Evolutionary conservation across 2,113 vertebrate genomes (phyloP).

Genomic region (Catharus fuscescens): DNA sequence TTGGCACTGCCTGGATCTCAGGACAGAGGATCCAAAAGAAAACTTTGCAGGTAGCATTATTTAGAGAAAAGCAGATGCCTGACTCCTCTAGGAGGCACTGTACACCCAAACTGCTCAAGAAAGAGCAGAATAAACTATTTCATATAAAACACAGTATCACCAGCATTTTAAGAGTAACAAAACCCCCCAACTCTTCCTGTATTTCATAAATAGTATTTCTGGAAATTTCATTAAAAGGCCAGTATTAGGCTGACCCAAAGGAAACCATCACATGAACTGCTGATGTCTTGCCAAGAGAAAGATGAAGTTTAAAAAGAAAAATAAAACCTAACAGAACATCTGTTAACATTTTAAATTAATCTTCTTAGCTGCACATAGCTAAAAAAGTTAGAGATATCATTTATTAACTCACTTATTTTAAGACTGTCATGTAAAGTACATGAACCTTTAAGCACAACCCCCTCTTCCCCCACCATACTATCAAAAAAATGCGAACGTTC

Average conservation of each 20-base stretch:
- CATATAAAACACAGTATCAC: background rate
- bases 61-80: background rate
- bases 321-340: background rate
- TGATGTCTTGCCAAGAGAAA: background rate
- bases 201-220: background rate
- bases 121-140: background rate
- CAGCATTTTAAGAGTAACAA: background rate
- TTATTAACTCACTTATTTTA: background rate
- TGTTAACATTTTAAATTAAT: background rate
- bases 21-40: background rate
- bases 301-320: background rate
- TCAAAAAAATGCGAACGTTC: background rate
- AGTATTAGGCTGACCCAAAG: background rate
- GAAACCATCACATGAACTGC: background rate
- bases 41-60: background rate
- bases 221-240: background rate
- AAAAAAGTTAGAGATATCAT: background rate
- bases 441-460: background rate
- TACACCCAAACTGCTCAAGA: background rate
- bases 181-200: fast-evolving
- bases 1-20: background rate
- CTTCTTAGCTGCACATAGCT: background rate
- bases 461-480: background rate
- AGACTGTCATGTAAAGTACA: background rate
- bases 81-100: background rate